Evolutionary conservation across 2,113 vertebrate genomes (phyloP).

Genomic region (Alligator mississippiensis): DNA sequence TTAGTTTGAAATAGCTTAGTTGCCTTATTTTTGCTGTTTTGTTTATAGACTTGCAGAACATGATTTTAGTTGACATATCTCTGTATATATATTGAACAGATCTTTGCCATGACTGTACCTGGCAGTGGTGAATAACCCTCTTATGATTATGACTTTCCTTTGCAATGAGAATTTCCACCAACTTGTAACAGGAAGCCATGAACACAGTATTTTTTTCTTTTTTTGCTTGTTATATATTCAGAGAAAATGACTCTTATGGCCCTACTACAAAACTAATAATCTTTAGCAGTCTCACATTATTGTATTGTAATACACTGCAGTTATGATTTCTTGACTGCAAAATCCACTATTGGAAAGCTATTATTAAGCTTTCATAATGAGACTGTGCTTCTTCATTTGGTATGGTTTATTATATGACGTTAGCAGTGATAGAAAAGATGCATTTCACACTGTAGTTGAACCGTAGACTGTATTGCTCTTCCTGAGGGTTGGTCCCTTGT

Average conservation of each 20-base stretch:
- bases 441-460: background rate
- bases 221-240: background rate
- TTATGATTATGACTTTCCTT: background rate
- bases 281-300: background rate
- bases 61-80: background rate
- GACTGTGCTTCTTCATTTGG: background rate
- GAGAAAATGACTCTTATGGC: background rate
- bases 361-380: background rate
- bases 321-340: constrained; percentile 1
- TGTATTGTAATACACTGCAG: background rate
- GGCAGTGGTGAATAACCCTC: background rate
- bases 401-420: background rate
- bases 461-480: background rate
- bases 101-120: background rate
- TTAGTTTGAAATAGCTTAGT: constrained; percentile 23
- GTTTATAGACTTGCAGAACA: background rate
- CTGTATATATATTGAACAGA: background rate
- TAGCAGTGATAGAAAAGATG: background rate
- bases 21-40: constrained; percentile 26
- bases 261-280: background rate
- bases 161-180: background rate
- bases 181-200: background rate
- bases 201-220: background rate
- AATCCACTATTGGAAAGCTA: background rate
- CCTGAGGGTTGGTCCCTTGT: background rate